Evolutionary conservation across 2,888 invertebrate genomes (phyloP), one percentile per base, ranked within the genome.

Genomic region (Lasioglossum pauxillum): DNA sequence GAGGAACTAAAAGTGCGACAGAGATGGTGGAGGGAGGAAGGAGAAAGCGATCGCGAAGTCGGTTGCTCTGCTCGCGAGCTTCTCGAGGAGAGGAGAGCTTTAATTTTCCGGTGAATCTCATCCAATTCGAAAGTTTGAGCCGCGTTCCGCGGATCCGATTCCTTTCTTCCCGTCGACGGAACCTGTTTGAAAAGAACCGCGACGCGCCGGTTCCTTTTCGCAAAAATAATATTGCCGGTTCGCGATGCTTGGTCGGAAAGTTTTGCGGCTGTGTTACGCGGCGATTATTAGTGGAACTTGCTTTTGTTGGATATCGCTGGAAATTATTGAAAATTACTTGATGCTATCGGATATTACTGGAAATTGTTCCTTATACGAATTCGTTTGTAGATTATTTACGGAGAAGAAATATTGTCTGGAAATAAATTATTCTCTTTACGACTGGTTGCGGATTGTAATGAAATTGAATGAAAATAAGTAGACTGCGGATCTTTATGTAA

Each of bases 91-190:
- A 53, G 53, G 82, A 78, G 78, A 78, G 85, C 75, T 87, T 90
- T 89, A 84, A 90, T 90, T 90, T 90, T 88, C 86, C 87, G 76
- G 80, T 77, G 86, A 81, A 83, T 82, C 83, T 75, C 72, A 79
- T 84, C 53, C 85, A 84, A 88, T 89, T 82, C 80, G 71, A 78
- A 75, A 67, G 67, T 35, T 46, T 71, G 67, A 31, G 49, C 67
- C 46, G 67, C 41, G 73, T 74, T 49, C 5, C 41, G 31, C 46
- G 19, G 31, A 74, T 35, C 44, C 74, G 69, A 60, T 57, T n/a
- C 27, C 49, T 64, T 74, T 53, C 23, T 60, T 53, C 14, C 74
- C 64, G 53, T 74, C 35, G 49, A 23, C 49, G 35, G 35, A 69
- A 23, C 10, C 75, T 35, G 27, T 73, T 84, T 76, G 77, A 74